Percentiles rank a stretch among this genome's conserved stretches.
These are phyloP conservation scores for Pseudocheirus occidentalis DNA, from an alignment of 2,797 vertebrate species.

Conservation along the genomic window DNA sequence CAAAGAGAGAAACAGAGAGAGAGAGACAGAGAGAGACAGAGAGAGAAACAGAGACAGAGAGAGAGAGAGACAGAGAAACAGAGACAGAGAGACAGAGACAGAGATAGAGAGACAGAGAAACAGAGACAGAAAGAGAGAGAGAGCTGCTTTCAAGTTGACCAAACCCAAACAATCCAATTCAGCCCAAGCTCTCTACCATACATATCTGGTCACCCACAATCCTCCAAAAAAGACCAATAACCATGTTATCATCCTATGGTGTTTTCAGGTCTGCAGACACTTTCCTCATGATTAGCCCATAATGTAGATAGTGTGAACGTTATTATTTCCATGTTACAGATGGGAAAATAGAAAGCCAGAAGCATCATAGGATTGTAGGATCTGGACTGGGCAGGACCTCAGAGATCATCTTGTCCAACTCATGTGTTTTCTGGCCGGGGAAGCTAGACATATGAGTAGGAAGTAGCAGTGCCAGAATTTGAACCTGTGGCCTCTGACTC, in stretches of 20 bases:
- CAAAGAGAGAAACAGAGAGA: too few species aligned
- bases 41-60: too few species aligned
- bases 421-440: background rate
- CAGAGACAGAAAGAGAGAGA: background rate
- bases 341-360: background rate
- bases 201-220: background rate
- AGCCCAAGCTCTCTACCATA: background rate
- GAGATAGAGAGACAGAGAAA: too few species aligned
- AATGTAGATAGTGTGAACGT: rapidly evolving
- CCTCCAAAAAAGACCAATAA: background rate
- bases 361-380: background rate
- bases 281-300: background rate
- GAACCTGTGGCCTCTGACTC: background rate
- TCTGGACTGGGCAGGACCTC: background rate
- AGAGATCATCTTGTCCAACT: background rate
- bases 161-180: background rate
- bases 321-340: background rate
- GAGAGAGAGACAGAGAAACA: too few species aligned
- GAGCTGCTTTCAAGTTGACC: background rate
- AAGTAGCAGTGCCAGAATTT: background rate
- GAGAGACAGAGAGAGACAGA: too few species aligned
- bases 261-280: background rate
- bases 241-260: background rate
- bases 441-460: background rate
- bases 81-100: too few species aligned